Evolutionary conservation across 2,113 vertebrate species (phyloP).

Genomic region (Podarcis raffonei): DNA sequence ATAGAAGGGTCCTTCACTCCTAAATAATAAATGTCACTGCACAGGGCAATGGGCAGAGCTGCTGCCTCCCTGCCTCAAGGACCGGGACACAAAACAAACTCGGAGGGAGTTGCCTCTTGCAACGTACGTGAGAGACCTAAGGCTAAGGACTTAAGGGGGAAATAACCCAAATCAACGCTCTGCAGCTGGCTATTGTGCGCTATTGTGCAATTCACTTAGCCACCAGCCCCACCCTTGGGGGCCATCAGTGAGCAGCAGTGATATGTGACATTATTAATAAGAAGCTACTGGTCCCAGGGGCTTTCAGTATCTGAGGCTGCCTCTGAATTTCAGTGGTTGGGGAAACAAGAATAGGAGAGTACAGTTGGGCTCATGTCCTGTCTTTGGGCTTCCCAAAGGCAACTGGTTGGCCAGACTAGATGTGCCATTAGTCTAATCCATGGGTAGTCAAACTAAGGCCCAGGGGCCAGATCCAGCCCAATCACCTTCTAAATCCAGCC

Average conservation of each 20-base stretch:
- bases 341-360: no score
- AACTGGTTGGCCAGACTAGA: no score
- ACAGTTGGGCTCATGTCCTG: no score
- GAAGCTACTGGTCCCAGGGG: no score
- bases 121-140: background rate
- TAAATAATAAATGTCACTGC: background rate
- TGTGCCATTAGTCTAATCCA: no score
- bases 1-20: background rate
- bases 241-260: background rate
- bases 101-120: conserved; percentile 12
- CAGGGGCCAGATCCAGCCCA: no score
- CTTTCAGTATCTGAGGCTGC: background rate
- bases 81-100: background rate
- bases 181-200: background rate
- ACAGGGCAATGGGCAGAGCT: background rate
- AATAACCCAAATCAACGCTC: background rate
- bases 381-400: no score
- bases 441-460: no score
- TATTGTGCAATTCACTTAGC: background rate
- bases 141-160: background rate
- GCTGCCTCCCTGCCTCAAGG: background rate
- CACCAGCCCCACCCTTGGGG: background rate
- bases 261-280: background rate
- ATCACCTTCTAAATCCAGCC: no score
- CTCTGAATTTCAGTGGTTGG: background rate